Conservation (phyloP, 2,113 vertebrate species). For the Sceloporus undulatus region DNA sequence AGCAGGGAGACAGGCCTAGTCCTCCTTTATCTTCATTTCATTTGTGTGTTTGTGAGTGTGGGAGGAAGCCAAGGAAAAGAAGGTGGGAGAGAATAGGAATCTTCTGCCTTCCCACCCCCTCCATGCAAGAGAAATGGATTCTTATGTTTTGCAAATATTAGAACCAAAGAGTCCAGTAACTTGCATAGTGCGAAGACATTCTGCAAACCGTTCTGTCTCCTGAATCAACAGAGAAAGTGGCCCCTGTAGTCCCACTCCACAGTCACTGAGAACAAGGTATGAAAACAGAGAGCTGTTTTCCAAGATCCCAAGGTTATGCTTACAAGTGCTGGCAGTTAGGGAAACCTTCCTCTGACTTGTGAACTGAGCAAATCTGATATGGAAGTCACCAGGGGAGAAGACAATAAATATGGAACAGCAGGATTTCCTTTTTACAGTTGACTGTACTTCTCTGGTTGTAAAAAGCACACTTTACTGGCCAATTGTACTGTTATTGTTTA, state of each 20-base stretch:
- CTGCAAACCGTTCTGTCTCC: background rate
- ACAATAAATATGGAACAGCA: background rate
- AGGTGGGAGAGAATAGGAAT: background rate
- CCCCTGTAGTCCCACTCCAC: conserved; percentile 14
- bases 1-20: background rate
- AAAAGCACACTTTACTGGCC: conserved; percentile 22
- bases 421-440: conserved; percentile 20
- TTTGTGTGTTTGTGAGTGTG: background rate
- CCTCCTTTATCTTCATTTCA: background rate
- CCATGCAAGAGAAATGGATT: background rate
- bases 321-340: conserved; percentile 13
- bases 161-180: background rate
- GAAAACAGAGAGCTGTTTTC: conserved; percentile 12
- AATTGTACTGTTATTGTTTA: conserved; percentile 33
- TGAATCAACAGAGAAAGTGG: conserved; percentile 1
- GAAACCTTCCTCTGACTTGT: conserved; percentile 31
- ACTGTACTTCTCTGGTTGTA: conserved; percentile 27
- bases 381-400: conserved; percentile 25
- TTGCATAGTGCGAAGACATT: background rate
- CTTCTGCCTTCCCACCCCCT: background rate
- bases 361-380: conserved; percentile 38
- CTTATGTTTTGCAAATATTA: background rate
- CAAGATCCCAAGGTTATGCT: conserved; percentile 8
- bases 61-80: background rate
- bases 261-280: background rate